These are phyloP conservation scores for Episyrphus balteatus DNA, from an alignment of 1,140 invertebrate genomes.

Conservation along the genomic window DNA sequence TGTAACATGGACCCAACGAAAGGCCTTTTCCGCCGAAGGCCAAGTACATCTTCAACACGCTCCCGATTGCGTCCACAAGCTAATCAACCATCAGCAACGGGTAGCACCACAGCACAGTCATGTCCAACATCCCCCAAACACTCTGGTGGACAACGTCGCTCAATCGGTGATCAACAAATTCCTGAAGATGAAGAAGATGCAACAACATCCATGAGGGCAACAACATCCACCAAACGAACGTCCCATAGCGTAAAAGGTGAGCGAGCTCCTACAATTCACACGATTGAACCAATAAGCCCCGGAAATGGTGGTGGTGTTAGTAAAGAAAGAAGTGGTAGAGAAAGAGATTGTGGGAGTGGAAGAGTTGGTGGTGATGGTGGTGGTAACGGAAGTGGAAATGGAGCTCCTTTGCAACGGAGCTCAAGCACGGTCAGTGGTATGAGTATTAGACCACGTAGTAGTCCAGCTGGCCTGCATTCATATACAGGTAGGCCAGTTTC, in stretches of 20 bases:
- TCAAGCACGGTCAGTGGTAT: conserved; percentile 47
- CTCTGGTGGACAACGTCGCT: conserved; percentile 17
- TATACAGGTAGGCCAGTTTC: conserved; percentile 49
- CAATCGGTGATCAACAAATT: conserved; percentile 25
- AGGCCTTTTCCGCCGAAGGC: conserved; percentile 42
- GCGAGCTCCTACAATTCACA: background rate
- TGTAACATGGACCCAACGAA: conserved; percentile 40
- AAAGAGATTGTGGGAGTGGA: background rate
- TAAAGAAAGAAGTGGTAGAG: background rate
- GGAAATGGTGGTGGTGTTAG: background rate
- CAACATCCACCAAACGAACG: conserved; percentile 12
- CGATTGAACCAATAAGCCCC: background rate
- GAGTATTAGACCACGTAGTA: conserved; percentile 48
- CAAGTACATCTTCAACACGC: conserved; percentile 22
- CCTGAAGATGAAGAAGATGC: conserved; percentile 24
- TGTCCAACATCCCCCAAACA: conserved; percentile 35
- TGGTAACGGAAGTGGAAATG: background rate
- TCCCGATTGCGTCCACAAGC: conserved; percentile 23
- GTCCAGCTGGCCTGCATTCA: conserved; percentile 58
- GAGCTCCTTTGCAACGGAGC: conserved; percentile 33
- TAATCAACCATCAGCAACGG: conserved; percentile 10
- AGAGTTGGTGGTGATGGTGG: conserved; percentile 4
- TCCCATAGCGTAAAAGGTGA: conserved; percentile 9
- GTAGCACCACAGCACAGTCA: conserved; percentile 11
- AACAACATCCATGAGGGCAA: background rate